phyloP scores from a whole-genome alignment of 1,140 invertebrate genomes.

The Ceratina japonica region DNA sequence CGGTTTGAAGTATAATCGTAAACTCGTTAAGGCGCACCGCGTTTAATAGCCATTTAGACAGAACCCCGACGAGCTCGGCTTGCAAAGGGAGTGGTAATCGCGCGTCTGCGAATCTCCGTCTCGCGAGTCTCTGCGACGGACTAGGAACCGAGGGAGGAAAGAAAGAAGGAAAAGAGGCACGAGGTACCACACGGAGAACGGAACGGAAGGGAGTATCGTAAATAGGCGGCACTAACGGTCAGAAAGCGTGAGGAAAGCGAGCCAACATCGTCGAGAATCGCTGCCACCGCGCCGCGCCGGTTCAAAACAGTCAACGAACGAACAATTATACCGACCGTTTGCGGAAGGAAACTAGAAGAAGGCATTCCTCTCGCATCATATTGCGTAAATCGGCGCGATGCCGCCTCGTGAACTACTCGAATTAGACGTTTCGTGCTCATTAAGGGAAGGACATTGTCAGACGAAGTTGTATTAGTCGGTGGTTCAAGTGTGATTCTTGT shows the following conservation, averaged over 20 bases:
- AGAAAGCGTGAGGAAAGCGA: slow-evolving; percentile 33
- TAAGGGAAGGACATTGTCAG: not conserved
- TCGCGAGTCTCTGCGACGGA: not conserved
- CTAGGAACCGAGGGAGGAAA: too few relatives aligned
- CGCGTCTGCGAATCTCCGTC: not conserved
- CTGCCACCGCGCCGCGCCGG: not conserved
- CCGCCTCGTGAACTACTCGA: not conserved
- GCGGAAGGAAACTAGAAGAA: not conserved
- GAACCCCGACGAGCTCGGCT: not conserved
- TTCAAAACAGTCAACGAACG: not conserved
- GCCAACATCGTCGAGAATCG: slow-evolving; percentile 7
- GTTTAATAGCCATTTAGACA: slow-evolving; percentile 1
- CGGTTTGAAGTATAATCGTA: slow-evolving; percentile 4
- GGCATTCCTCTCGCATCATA: not conserved
- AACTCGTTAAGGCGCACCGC: not conserved
- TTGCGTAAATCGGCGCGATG: slow-evolving; percentile 12
- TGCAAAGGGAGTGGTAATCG: slow-evolving; percentile 3
- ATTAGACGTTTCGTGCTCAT: not conserved
- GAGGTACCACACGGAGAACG: not conserved
- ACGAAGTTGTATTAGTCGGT: not conserved
- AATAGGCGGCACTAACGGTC: slow-evolving; percentile 29
- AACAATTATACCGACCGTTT: not conserved
- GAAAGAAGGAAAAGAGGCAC: not conserved
- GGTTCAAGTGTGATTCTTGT: not conserved
- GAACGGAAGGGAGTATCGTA: slow-evolving; percentile 37